Evolutionary conservation across 2,888 invertebrate species (phyloP).

Genomic region (Nipponacmea schrenckii): DNA sequence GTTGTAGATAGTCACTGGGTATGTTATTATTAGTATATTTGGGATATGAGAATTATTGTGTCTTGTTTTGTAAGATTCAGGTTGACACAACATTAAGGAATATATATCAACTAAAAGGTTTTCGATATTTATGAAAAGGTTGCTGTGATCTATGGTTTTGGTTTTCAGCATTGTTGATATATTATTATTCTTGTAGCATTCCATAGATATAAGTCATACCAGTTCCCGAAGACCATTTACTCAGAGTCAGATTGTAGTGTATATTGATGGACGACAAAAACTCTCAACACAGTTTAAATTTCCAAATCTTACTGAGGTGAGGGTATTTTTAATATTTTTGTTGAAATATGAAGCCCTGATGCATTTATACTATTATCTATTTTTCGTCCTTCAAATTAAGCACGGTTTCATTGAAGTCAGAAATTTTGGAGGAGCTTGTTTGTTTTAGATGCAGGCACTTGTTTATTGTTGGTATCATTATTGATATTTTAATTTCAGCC

Average conservation of each 20-base stretch:
- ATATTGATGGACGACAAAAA: constrained; percentile 73
- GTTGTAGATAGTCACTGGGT: constrained; percentile 71
- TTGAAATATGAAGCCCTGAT: too few species aligned
- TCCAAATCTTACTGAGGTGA: constrained; percentile 72
- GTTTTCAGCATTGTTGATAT: neutral
- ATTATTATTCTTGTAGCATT: constrained; percentile 69
- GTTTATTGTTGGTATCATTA: too few species aligned
- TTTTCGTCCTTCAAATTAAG: too few species aligned
- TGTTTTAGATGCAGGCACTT: too few species aligned
- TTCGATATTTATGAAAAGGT: neutral
- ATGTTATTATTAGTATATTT: constrained; percentile 24
- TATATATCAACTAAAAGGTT: neutral
- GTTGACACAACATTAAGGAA: neutral
- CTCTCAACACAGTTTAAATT: constrained; percentile 72
- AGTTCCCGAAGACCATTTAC: constrained; percentile 72
- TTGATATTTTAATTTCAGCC: constrained; percentile 32
- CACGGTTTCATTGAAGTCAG: too few species aligned
- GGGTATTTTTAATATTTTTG: neutral
- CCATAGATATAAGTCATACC: constrained; percentile 70
- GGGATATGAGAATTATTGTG: neutral
- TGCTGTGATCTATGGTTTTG: neutral
- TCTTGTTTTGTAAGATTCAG: neutral
- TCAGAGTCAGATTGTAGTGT: constrained; percentile 73
- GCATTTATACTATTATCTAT: too few species aligned
- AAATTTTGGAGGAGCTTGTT: too few species aligned